Evolutionary conservation across 2,113 vertebrate genomes (phyloP), one percentile per base, ranked within the genome.

Genomic region (Nerophis ophidion): DNA sequence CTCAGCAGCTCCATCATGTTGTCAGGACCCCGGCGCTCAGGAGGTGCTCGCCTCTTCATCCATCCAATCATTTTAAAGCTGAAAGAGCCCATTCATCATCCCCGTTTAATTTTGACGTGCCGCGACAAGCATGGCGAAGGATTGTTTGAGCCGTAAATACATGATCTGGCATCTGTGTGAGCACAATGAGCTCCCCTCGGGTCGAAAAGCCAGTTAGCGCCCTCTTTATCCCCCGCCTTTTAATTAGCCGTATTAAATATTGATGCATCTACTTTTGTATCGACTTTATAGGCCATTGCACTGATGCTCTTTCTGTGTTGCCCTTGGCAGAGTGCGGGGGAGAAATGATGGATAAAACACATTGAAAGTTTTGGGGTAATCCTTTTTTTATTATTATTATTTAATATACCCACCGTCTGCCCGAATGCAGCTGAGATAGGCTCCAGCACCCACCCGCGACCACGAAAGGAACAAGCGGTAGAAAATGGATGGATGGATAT

Each of bases 21-120:
- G 60, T 50, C 74, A 71, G 61, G 47, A 66, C 60, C 57, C 45
- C 53, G 72, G 65, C 77, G 40, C 58, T 69, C 62, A 66, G 48
- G 55, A 66, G 63, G 50, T 48, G 19, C 61, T 44, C 42, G 59
- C 63, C 64, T 26, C n/a, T 50, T 73, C 71, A 60, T 79, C 64
- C 57, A 65, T 77, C 72, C 66, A 73, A 52, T 49, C 8, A 77
- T 71, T 65, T 49, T 38, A 42, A 66, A 56, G 52, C 47, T 36
- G 35, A 47, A 63, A 59, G 59, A 66, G 55, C 63, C 66, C 66
- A 71, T 84, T 80, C 77, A 65, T 84, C 73, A 73, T 73, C 61
- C 61, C 59, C 9, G 34, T 69, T 67, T 76, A 66, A 71, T 66
- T 72, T 55, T 59, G 65, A 80, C 65, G 33, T 15, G 44, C 16